phyloP scores from a whole-genome alignment of 2,797 vertebrate genomes.

The Luscinia megarhynchos region DNA sequence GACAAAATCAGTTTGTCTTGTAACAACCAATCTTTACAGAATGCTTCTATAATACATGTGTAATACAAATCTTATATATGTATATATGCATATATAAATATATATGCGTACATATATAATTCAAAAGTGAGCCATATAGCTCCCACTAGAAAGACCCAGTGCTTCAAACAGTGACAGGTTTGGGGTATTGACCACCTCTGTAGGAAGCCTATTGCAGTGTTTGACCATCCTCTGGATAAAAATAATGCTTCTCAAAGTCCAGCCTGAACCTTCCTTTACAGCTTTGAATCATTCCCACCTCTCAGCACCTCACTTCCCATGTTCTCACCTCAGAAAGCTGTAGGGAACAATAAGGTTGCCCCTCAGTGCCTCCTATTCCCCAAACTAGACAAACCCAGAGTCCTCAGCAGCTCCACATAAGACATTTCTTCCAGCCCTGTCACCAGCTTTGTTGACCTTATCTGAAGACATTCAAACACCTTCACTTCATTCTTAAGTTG shows the following conservation, averaged over 20 bases:
- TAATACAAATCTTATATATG: neutral
- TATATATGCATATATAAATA: neutral
- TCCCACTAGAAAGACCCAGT: neutral
- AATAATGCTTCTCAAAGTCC: neutral
- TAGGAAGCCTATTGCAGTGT: neutral
- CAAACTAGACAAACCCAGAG: neutral
- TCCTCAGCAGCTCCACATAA: neutral
- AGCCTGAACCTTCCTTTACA: neutral
- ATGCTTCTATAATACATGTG: neutral
- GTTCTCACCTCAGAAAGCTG: neutral
- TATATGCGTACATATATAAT: neutral
- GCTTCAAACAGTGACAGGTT: neutral
- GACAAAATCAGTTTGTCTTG: neutral
- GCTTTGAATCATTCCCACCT: neutral
- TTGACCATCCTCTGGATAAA: neutral
- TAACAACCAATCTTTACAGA: neutral
- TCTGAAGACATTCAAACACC: neutral
- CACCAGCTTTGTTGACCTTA: neutral
- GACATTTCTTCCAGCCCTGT: neutral
- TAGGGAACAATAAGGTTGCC: neutral
- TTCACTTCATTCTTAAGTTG: accelerated
- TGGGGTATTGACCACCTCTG: accelerated
- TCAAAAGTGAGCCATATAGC: neutral
- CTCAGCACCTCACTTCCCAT: neutral
- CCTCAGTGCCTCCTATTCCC: neutral